These are phyloP conservation scores for Theristicus caerulescens DNA, from an alignment of 2,113 vertebrate species.

Conservation along the genomic window DNA sequence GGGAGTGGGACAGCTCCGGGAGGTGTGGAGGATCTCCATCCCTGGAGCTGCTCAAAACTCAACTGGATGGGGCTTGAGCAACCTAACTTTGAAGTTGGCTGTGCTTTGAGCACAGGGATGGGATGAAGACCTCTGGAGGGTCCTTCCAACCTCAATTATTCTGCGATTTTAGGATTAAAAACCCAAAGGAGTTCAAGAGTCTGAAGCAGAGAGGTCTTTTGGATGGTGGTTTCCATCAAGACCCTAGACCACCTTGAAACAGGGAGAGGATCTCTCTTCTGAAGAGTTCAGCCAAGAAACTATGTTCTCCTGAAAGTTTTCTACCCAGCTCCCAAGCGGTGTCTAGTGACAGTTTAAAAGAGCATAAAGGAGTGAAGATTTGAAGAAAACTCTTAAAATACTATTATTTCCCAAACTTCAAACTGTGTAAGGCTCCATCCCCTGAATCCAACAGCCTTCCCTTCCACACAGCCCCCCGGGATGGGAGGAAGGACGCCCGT, in stretches of 20 bases:
- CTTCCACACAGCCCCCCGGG: not conserved
- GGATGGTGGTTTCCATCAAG: not conserved
- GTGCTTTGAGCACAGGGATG: not conserved
- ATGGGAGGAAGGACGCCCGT: not conserved
- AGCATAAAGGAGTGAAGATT: not conserved
- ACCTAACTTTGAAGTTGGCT: not conserved
- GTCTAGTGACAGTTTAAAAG: not conserved
- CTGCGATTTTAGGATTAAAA: not conserved
- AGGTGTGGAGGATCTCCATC: not conserved
- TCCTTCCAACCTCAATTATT: not conserved
- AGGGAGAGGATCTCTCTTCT: not conserved
- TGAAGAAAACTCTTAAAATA: not conserved
- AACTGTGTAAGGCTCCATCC: not conserved
- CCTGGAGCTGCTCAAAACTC: not conserved
- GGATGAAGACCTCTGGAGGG: not conserved
- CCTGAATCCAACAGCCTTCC: too few species aligned
- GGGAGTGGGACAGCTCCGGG: too few species aligned
- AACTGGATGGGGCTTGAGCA: not conserved
- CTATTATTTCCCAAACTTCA: not conserved
- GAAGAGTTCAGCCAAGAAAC: not conserved
- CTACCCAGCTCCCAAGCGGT: not conserved
- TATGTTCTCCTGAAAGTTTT: not conserved
- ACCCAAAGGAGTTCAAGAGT: not conserved
- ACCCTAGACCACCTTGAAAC: not conserved
- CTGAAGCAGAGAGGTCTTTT: not conserved